A percentile compares a stretch with the other conserved stretches of the same genome.
Conservation (phyloP, 2,113 vertebrate species). For the Centropus unirufus region DNA sequence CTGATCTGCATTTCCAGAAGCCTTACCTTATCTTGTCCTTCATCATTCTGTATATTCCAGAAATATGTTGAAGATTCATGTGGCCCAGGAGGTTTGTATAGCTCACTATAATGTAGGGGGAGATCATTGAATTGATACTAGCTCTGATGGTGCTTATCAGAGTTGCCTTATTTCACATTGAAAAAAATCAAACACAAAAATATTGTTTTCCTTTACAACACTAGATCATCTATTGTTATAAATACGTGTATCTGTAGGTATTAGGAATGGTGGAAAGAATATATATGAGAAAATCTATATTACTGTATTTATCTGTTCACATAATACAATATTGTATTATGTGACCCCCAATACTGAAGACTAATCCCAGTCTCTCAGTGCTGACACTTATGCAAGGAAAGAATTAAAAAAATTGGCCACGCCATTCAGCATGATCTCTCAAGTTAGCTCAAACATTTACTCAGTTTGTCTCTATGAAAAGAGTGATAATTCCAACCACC, state of each 20-base stretch:
- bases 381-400: not conserved
- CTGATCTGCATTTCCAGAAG: not conserved
- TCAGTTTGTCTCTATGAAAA: not conserved
- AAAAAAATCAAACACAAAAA: not conserved
- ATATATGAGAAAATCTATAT: not conserved
- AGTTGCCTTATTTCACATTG: not conserved
- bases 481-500: not conserved
- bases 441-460: not conserved
- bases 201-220: not conserved
- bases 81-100: not conserved
- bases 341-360: not conserved
- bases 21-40: not conserved
- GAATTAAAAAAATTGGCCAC: not conserved
- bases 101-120: not conserved
- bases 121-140: not conserved
- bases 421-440: not conserved
- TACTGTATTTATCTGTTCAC: not conserved
- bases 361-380: not conserved
- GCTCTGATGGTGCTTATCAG: not conserved
- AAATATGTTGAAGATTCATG: not conserved
- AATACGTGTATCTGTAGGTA: not conserved
- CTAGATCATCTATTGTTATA: not conserved
- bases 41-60: not conserved
- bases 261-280: not conserved
- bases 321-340: too few species aligned